A percentile compares a stretch with the other conserved stretches of the same genome.
Evolutionary conservation across 35 echinoderm and acorn worm species (phyloP).

Genomic region (Hemicentrotus pulcherrimus): DNA sequence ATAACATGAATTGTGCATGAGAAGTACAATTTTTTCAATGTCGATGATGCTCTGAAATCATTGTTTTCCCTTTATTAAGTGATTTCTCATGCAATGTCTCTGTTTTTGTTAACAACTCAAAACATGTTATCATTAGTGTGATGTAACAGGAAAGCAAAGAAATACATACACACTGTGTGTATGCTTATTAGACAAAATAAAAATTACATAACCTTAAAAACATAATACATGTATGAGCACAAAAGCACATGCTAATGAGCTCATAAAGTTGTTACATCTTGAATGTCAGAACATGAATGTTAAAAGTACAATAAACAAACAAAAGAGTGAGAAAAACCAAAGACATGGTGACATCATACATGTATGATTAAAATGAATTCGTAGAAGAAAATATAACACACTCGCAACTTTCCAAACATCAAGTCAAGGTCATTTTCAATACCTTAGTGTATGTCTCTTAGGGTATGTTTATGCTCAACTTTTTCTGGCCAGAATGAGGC

Average conservation of each 20-base stretch:
- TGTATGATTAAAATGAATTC: background rate
- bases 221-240: background rate
- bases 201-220: background rate
- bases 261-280: background rate
- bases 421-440: no score
- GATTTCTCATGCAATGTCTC: no score
- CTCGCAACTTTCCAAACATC: background rate
- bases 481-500: no score
- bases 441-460: no score
- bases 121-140: background rate
- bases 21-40: no score
- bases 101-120: background rate
- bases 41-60: no score
- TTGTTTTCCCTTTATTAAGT: no score
- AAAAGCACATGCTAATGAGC: background rate
- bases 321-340: background rate
- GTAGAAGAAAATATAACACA: background rate
- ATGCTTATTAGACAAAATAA: no score
- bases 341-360: background rate
- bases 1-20: no score
- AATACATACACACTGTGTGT: no score
- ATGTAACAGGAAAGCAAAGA: background rate
- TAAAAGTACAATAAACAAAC: background rate
- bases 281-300: background rate
- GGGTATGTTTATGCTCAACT: no score